Conservation (phyloP, 2,113 vertebrate genomes). For the Centropus bengalensis region DNA sequence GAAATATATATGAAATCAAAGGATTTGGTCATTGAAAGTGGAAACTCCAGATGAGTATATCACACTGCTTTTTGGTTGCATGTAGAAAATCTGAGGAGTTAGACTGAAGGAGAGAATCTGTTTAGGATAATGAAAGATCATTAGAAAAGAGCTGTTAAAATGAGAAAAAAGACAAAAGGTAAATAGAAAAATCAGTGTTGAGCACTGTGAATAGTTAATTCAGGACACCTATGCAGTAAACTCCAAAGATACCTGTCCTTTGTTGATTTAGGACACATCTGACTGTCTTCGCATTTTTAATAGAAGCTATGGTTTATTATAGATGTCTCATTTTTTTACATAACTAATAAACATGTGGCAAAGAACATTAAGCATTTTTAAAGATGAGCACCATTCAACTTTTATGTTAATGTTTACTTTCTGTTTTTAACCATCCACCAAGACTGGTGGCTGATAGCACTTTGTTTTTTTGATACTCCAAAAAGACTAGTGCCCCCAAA, state of each 20-base stretch:
- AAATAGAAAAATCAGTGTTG: neutral
- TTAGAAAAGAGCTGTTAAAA: neutral
- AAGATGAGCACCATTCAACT: neutral
- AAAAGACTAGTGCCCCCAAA: neutral
- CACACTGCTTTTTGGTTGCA: neutral
- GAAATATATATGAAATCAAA: neutral
- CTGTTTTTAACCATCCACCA: neutral
- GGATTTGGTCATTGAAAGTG: neutral
- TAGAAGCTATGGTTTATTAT: neutral
- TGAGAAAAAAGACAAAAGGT: neutral
- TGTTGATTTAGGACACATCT: neutral
- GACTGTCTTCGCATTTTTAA: neutral
- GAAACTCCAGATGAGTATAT: neutral
- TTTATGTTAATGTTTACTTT: neutral
- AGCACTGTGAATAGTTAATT: neutral
- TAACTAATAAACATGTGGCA: neutral
- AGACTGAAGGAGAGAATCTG: neutral
- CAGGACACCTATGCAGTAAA: neutral
- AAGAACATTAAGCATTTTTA: neutral
- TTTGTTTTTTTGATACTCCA: neutral
- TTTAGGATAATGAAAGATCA: neutral
- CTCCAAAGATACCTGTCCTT: neutral
- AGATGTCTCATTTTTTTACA: neutral
- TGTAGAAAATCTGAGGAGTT: neutral
- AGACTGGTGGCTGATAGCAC: neutral